Conservation (phyloP, 2,797 vertebrate species). For the Anniella stebbinsi region DNA sequence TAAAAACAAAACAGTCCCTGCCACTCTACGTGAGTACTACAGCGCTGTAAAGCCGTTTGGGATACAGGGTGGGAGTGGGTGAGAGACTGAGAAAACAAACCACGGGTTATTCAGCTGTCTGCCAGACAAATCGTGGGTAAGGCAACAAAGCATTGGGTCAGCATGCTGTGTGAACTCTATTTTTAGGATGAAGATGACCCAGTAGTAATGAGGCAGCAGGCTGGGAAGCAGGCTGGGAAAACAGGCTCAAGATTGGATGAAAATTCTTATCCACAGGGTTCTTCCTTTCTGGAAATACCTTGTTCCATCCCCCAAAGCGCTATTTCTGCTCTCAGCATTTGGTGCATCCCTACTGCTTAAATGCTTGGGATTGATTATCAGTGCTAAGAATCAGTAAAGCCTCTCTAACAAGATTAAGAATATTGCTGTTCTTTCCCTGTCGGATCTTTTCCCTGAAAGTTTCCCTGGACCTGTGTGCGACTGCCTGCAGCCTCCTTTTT, state of each 20-base stretch:
- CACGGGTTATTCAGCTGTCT: no score
- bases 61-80: no score
- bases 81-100: no score
- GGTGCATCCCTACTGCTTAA: not conserved
- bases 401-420: not conserved
- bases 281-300: no score
- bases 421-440: not conserved
- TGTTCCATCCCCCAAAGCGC: not conserved
- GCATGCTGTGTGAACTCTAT: not conserved
- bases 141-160: no score
- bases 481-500: not conserved
- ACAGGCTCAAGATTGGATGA: not conserved
- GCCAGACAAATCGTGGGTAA: no score
- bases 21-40: no score
- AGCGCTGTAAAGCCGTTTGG: no score
- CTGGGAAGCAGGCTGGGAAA: not conserved
- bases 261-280: not conserved
- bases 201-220: not conserved
- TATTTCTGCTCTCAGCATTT: not conserved
- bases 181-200: not conserved
- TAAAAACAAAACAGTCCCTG: no score
- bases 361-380: not conserved
- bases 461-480: not conserved
- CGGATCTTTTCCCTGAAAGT: not conserved
- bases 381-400: not conserved